Evolutionary conservation across 2,113 vertebrate genomes (phyloP).

Genomic region (Artemisiospiza belli): DNA sequence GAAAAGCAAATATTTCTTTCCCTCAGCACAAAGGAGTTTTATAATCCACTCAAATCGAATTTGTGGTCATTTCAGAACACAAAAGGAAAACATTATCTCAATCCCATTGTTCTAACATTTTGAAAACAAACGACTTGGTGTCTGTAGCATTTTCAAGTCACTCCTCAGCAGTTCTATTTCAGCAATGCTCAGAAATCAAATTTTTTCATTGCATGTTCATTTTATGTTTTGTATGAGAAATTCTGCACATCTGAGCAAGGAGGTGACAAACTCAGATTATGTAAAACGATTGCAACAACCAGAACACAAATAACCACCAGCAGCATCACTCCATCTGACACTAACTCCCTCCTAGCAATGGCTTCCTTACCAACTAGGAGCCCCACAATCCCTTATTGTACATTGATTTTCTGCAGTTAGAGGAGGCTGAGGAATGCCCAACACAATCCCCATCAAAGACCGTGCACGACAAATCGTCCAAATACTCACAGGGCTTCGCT

Average conservation of each 20-base stretch:
- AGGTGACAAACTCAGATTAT: not conserved
- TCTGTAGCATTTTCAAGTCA: not conserved
- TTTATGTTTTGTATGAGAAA: not conserved
- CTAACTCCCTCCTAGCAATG: conserved; percentile 13
- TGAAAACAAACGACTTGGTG: not conserved
- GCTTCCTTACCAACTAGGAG: not conserved
- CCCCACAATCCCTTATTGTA: not conserved
- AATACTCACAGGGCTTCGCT: conserved; percentile 73
- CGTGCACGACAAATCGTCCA: not conserved
- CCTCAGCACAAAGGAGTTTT: not conserved
- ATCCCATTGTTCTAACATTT: not conserved
- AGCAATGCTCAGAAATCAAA: not conserved
- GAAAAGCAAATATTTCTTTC: not conserved
- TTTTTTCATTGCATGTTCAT: not conserved
- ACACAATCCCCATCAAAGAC: not conserved
- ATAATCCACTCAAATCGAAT: not conserved
- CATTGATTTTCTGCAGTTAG: not conserved
- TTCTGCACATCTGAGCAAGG: not conserved
- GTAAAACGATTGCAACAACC: conserved; percentile 10
- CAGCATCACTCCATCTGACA: not conserved
- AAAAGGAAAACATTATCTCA: not conserved
- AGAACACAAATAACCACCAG: not conserved
- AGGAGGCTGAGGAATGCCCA: not conserved
- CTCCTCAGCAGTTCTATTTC: not conserved
- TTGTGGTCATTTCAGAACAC: not conserved